Evolutionary conservation across 2,113 vertebrate genomes (phyloP), one percentile per base, ranked within the genome.

Genomic region (Cephalopholis sonnerati): DNA sequence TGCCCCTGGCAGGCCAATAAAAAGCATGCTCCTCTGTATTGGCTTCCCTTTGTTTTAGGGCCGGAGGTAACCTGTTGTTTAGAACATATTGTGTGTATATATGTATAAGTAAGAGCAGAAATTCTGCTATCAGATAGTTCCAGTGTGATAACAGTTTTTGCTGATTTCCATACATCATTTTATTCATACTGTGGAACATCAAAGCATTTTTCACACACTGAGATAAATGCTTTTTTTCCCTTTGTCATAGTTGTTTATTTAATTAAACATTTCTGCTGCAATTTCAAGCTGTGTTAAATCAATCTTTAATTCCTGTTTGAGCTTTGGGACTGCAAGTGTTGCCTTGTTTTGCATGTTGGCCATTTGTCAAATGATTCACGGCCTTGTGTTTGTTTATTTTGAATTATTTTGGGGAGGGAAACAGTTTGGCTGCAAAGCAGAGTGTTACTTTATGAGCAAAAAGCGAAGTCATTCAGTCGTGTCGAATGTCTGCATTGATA

Each of bases 361-460:
- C 36, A 32, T 83, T 86, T 51, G 13, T 90, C 81, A 83, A 32
- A 81, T 78, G 65, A 81, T 79, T 86, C 71, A 82, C 70, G 53
- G 32, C 58, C 74, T 63, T 82, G 64, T 61, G 25, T 84, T 57
- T 79, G 53, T 81, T 81, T 79, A 20, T 66, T 67, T 48, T 74
- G 58, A 79, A 65, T 73, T 32, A 77, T 81, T 79, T 67, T 17
- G 24, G 16, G 25, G 53, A 63, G 70, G 41, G 25, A 67, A 79
- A 69, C 27, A 1, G 25, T 81, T 83, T 68, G 71, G 29, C 66
- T 24, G 13, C 18, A 41, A 79, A 62, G 41, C 29, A 24, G 8
- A 10, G 22, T 27, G 73, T 74, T 57, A 71, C 46, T 67, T 84
- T 48, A 29, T 4, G 4, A 48, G 65, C 59, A 51, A 24, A 73